phyloP scores from a whole-genome alignment of 2,113 vertebrate species.

The Lycocorax pyrrhopterus region DNA sequence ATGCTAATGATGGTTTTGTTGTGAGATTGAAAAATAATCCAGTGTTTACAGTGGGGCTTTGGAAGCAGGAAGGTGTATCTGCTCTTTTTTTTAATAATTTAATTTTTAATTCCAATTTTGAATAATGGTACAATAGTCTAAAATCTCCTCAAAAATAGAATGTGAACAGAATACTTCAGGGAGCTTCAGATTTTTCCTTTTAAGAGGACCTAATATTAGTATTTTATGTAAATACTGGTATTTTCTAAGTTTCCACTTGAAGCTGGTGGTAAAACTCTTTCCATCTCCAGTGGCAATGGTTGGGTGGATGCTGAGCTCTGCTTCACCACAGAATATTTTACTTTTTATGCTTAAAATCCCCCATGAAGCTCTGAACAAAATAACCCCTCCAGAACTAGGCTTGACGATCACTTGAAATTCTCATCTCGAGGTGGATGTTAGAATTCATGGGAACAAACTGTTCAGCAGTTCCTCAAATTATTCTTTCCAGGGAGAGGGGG shows the following conservation, averaged over 20 bases:
- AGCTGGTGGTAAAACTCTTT: not conserved
- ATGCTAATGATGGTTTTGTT: not conserved
- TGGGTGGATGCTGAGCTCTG: not conserved
- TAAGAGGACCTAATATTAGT: not conserved
- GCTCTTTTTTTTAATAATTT: not conserved
- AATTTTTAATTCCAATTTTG: not conserved
- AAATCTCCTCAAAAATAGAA: not conserved
- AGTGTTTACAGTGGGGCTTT: not conserved
- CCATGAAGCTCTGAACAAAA: not conserved
- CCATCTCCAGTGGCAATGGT: not conserved
- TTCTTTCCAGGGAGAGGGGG: not conserved
- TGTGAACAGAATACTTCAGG: not conserved
- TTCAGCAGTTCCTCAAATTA: constrained; percentile 48
- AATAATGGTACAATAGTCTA: not conserved
- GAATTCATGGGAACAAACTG: constrained; percentile 36
- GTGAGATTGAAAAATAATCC: not conserved
- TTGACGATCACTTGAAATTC: constrained; percentile 5
- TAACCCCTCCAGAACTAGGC: not conserved
- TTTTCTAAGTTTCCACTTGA: not conserved
- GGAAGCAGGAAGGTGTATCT: not conserved
- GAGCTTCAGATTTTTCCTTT: not conserved
- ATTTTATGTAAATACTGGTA: not conserved
- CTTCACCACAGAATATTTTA: rapidly evolving
- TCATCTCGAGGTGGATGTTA: not conserved
- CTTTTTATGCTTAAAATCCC: not conserved